Percentiles rank a stretch among this genome's conserved stretches.
These are phyloP conservation scores for Drosophila borealis DNA, from an alignment of 2,888 invertebrate species.

Conservation along the genomic window DNA sequence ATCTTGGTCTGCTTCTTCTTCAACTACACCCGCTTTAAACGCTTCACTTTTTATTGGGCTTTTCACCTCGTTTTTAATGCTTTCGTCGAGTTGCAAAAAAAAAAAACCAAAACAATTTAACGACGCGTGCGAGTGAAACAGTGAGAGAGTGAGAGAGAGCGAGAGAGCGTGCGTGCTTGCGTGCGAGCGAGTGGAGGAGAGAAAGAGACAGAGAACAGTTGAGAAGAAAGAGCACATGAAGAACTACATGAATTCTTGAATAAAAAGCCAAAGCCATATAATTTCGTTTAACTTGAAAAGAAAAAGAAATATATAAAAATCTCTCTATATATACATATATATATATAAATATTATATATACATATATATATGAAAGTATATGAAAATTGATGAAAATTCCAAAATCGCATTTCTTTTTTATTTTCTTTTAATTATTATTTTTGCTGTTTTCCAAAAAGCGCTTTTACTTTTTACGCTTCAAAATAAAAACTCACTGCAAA, in stretches of 20 bases:
- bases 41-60: slow-evolving; percentile 27
- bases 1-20: slow-evolving; percentile 39
- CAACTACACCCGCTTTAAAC: slow-evolving; percentile 22
- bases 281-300: slow-evolving; percentile 45
- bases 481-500: slow-evolving; percentile 34
- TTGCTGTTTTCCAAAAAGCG: slow-evolving; percentile 32
- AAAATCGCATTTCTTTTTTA: slow-evolving; percentile 18
- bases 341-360: slow-evolving; percentile 1
- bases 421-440: slow-evolving; percentile 25
- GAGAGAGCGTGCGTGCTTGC: slow-evolving; percentile 35
- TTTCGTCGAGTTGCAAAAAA: slow-evolving; percentile 28
- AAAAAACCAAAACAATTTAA: slow-evolving; percentile 17
- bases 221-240: slow-evolving; percentile 72
- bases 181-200: slow-evolving; percentile 33
- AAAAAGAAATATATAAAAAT: background rate
- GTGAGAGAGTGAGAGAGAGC: slow-evolving; percentile 34
- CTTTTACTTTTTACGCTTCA: slow-evolving; percentile 60
- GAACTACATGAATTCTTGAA: slow-evolving; percentile 60
- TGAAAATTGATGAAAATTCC: slow-evolving; percentile 12
- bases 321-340: background rate
- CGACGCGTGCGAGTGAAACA: slow-evolving; percentile 49
- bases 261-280: slow-evolving; percentile 82
- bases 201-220: slow-evolving; percentile 63
- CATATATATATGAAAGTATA: slow-evolving; percentile 15
- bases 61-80: slow-evolving; percentile 16